Evolutionary conservation across 35 echinoderm and acorn worm species (phyloP).

Genomic region (Ophioderma brevispina): DNA sequence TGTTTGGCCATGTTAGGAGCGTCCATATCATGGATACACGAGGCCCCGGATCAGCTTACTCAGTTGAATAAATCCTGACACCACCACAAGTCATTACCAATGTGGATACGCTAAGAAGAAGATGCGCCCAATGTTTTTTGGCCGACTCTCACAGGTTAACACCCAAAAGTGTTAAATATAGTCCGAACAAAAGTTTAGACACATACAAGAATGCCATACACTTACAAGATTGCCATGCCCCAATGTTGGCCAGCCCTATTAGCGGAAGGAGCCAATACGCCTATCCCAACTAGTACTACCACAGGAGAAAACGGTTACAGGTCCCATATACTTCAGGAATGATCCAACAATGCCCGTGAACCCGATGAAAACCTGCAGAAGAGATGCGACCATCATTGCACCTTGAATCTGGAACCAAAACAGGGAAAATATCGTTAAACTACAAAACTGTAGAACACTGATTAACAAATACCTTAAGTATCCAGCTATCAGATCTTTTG

Average conservation of each 20-base stretch:
- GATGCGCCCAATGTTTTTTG: background rate
- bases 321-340: constrained; percentile 79
- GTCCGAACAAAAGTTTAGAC: background rate
- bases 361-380: constrained; percentile 75
- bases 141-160: background rate
- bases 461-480: too few species aligned
- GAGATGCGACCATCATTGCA: constrained; percentile 68
- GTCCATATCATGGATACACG: too few species aligned
- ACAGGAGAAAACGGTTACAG: constrained; percentile 81
- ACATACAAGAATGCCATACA: background rate
- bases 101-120: background rate
- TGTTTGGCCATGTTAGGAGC: too few species aligned
- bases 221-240: constrained; percentile 76
- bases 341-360: constrained; percentile 85
- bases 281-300: constrained; percentile 79
- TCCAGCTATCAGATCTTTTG: too few species aligned
- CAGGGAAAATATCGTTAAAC: too few species aligned
- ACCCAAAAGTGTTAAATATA: background rate
- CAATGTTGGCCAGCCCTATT: constrained; percentile 61
- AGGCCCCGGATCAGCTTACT: too few species aligned
- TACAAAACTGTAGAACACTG: too few species aligned
- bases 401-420: constrained; percentile 66
- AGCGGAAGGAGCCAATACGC: constrained; percentile 55
- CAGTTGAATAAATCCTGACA: too few species aligned
- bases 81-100: too few species aligned